Evolutionary conservation across 1,140 invertebrate species (phyloP).

Genomic region (Argopecten irradians): DNA sequence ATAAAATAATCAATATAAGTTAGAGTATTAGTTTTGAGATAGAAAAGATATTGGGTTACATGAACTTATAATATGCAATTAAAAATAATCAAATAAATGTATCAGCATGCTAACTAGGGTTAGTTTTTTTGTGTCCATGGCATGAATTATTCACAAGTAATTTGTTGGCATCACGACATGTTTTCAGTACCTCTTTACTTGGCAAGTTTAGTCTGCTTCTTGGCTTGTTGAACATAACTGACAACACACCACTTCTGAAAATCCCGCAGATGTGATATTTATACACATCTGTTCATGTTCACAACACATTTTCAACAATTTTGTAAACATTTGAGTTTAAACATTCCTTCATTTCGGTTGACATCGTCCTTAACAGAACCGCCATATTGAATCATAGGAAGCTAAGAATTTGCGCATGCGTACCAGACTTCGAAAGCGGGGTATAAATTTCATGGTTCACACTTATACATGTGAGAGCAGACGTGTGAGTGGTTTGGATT

Average conservation of each 20-base stretch:
- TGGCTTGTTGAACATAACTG: constrained; percentile 55
- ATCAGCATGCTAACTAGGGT: background rate
- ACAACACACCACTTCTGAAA: constrained; percentile 32
- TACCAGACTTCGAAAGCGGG: background rate
- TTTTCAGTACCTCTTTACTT: constrained; percentile 43
- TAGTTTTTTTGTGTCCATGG: background rate
- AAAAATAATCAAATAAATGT: background rate
- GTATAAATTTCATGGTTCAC: background rate
- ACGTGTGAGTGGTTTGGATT: background rate
- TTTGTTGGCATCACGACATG: background rate
- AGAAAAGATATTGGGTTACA: no score
- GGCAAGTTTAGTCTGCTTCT: constrained; percentile 46
- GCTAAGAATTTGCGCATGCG: constrained; percentile 56
- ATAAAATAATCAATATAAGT: no score
- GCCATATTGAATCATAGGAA: constrained; percentile 72
- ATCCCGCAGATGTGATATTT: background rate
- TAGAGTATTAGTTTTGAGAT: no score
- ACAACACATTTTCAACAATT: background rate
- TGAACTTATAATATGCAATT: no score
- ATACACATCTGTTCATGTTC: background rate
- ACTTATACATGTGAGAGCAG: background rate
- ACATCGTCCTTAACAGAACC: constrained; percentile 28
- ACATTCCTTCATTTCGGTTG: background rate
- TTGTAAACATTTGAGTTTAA: background rate
- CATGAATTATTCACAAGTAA: background rate